Evolutionary conservation across 1,140 invertebrate genomes (phyloP).

Genomic region (Marisa cornuarietis): DNA sequence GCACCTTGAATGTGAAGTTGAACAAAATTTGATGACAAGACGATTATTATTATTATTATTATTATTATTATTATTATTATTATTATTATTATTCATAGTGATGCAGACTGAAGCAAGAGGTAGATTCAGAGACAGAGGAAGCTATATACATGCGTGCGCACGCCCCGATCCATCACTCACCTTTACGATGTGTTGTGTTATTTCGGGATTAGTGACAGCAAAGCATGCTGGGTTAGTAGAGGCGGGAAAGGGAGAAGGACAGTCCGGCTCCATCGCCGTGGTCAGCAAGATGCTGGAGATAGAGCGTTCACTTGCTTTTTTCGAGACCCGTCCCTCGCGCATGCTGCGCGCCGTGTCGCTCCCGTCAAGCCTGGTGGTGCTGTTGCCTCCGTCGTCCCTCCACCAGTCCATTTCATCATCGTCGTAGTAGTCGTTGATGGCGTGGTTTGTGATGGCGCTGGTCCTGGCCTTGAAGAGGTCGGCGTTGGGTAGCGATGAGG

Average conservation of each 20-base stretch:
- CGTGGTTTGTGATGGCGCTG: background rate
- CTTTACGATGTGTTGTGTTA: conserved; percentile 43
- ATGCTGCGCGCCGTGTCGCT: too few species aligned
- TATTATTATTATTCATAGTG: background rate
- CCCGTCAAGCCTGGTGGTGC: conserved; percentile 20
- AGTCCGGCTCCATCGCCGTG: conserved; percentile 38
- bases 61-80: background rate
- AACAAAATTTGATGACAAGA: too few species aligned
- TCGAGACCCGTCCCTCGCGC: conserved; percentile 45
- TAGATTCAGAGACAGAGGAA: background rate
- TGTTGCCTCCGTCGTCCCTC: conserved; percentile 44
- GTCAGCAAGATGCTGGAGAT: conserved; percentile 55
- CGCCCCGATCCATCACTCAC: conserved; percentile 39
- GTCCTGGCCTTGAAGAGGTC: too few species aligned
- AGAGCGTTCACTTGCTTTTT: conserved; percentile 55
- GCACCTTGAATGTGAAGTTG: too few species aligned
- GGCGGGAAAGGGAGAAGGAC: conserved; percentile 23
- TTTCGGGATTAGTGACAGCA: conserved; percentile 42
- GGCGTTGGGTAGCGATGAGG: background rate
- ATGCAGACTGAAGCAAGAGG: too few species aligned
- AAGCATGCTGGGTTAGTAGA: conserved; percentile 46
- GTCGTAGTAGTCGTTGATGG: background rate
- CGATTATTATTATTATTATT: background rate
- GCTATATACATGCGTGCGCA: background rate
- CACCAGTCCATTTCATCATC: conserved; percentile 38